A percentile compares a stretch with the other conserved stretches of the same genome.
phyloP scores from a whole-genome alignment of 2,113 vertebrate species.

The Corythaixoides concolor region DNA sequence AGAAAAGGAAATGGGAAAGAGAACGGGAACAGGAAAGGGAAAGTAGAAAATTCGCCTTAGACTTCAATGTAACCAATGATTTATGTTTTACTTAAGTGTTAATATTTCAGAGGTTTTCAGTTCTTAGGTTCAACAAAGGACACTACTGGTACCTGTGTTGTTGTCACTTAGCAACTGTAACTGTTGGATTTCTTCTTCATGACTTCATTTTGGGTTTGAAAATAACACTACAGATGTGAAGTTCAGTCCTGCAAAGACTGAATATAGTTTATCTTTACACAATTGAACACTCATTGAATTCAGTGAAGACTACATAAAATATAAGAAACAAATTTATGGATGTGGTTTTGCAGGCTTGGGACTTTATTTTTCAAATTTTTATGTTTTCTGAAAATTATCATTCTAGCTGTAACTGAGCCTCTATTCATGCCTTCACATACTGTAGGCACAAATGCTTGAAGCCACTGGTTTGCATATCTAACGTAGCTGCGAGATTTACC shows the following conservation, averaged over 20 bases:
- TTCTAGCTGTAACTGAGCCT: not conserved
- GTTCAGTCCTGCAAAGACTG: not conserved
- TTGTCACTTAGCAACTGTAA: not conserved
- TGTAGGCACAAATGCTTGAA: not conserved
- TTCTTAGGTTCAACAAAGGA: constrained; percentile 1
- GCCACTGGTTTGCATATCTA: not conserved
- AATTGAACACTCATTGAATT: not conserved
- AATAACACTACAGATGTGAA: not conserved
- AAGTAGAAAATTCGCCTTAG: not conserved
- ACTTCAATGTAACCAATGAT: not conserved
- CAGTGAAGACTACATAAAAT: not conserved
- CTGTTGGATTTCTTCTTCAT: not conserved
- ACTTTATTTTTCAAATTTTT: not conserved
- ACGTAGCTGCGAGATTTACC: not conserved
- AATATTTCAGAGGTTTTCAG: not conserved
- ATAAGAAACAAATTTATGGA: not conserved
- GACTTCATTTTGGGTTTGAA: not conserved
- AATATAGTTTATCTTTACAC: not conserved
- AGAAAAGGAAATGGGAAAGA: not conserved
- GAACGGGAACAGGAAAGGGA: not conserved
- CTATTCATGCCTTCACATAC: not conserved
- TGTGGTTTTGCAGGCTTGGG: not conserved
- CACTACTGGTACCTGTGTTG: not conserved
- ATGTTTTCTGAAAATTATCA: not conserved
- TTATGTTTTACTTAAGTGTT: not conserved